Evolutionary conservation across 2,888 invertebrate species (phyloP).

Genomic region (Sinodicranocentrus sp.): DNA sequence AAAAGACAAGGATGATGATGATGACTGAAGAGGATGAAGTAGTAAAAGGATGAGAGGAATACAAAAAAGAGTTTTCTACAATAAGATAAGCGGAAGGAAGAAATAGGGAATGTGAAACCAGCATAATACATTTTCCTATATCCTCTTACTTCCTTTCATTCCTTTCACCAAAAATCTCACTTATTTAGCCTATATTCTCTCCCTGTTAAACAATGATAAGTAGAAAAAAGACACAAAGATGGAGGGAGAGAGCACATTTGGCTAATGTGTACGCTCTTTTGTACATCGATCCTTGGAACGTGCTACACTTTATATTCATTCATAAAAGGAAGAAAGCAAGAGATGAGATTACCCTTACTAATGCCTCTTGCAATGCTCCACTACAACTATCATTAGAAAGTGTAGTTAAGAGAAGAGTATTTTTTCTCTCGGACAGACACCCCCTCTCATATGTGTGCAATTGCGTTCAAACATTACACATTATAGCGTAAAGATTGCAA

Average conservation of each 20-base stretch:
- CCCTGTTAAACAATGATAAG: neutral
- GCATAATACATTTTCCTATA: neutral
- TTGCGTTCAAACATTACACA: neutral
- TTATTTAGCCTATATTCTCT: conserved; percentile 18
- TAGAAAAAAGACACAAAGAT: conserved; percentile 20
- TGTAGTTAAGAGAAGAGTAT: conserved; percentile 29
- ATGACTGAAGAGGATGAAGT: conserved; percentile 39
- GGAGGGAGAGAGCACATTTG: neutral
- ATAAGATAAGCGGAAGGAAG: conserved; percentile 51
- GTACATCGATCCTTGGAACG: conserved; percentile 28
- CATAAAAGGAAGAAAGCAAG: neutral
- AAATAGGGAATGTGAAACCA: conserved; percentile 7
- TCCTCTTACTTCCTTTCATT: neutral
- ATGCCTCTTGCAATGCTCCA: too few relatives aligned
- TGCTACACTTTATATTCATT: conserved; percentile 15
- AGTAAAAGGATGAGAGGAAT: conserved; percentile 30
- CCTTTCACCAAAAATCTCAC: conserved; percentile 7
- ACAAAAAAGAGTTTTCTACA: conserved; percentile 29
- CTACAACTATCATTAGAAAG: conserved; percentile 31
- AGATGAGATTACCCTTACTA: neutral
- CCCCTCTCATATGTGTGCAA: conserved; percentile 23
- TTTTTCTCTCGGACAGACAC: neutral
- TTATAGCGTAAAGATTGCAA: conserved; percentile 6
- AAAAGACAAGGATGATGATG: conserved; percentile 37
- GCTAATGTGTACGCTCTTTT: neutral